These are phyloP conservation scores for Melanargia galathea DNA, from an alignment of 2,888 invertebrate species.

Conservation along the genomic window DNA sequence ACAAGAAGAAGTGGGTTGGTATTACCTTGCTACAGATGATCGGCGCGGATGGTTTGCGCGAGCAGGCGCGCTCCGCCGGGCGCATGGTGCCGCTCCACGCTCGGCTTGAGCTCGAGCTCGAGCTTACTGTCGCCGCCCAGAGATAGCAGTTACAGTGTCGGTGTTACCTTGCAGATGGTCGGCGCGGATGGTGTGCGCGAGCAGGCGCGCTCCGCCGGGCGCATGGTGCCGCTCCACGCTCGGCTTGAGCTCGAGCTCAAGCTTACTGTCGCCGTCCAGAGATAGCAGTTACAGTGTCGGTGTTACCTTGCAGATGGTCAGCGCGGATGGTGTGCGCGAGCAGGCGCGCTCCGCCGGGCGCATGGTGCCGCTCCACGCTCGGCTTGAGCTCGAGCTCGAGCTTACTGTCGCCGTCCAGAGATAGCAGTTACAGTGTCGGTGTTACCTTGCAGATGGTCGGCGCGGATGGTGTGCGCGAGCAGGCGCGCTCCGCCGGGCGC, in stretches of 20 bases:
- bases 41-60: conserved; percentile 70
- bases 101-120: conserved; percentile 74
- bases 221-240: conserved; percentile 52
- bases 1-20: too few relatives aligned
- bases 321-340: conserved; percentile 72
- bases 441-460: conserved; percentile 71
- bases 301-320: conserved; percentile 70
- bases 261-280: conserved; percentile 11
- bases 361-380: conserved; percentile 70
- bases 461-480: conserved; percentile 71
- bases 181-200: conserved; percentile 70
- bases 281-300: too few relatives aligned
- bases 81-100: conserved; percentile 51
- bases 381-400: conserved; percentile 72
- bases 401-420: conserved; percentile 10
- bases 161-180: conserved; percentile 70
- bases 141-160: not conserved
- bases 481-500: conserved; percentile 70
- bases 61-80: conserved; percentile 69
- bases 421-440: too few relatives aligned
- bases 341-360: conserved; percentile 67
- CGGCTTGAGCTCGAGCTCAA: conserved; percentile 72
- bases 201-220: conserved; percentile 67
- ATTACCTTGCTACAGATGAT: conserved; percentile 72
- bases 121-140: conserved; percentile 14